Evolutionary conservation across 2,113 vertebrate species (phyloP), one percentile per base, ranked within the genome.

Genomic region (Gobiocypris rarus): DNA sequence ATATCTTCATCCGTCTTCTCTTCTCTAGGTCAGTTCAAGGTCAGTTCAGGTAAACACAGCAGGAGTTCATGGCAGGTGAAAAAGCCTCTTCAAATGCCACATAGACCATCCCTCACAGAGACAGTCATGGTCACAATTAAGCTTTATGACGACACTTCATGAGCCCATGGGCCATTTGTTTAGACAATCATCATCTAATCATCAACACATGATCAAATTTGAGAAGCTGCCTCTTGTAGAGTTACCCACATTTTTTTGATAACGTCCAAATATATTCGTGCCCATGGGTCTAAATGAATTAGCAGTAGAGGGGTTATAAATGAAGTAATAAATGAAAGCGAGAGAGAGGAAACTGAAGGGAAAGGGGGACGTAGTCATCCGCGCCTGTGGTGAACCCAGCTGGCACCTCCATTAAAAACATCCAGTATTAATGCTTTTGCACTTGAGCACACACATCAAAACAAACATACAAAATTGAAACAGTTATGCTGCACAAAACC

Each of bases 181-280:
- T 84, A 80, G 38, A 89, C 88, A 41, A 22, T 80, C 63, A 79
- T 82, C 61, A 89, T 90, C 76, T 58, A 84, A 89, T 91, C 87
- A 87, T 71, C 45, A 69, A 63, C 59, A 75, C 84, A 80, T 89
- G 67, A 92, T 89, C 84, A 81, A 71, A 82, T 90, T 87, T 77
- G 48, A 31, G 58, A 84, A 73, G 88, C 83, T 54, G 75, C 48
- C 73, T 86, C 38, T 74, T 76, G 34, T 50, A 76, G 52, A 75
- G 83, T 81, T 83, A 73, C 56, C 54, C 80, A 26, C 28, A 75
- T 80, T 31, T 86, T n/a, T 89, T 89, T 87, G 89, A 87, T 89
- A 86, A 89, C 9, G 61, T 59, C 79, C 82, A 54, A 48, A 87
- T 86, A 73, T 76, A 70, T 90, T 87, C 78, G 15, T 2, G 34